Evolutionary conservation across 2,888 invertebrate species (phyloP), one percentile per base, ranked within the genome.

Genomic region (Alloscopus bannaensis): DNA sequence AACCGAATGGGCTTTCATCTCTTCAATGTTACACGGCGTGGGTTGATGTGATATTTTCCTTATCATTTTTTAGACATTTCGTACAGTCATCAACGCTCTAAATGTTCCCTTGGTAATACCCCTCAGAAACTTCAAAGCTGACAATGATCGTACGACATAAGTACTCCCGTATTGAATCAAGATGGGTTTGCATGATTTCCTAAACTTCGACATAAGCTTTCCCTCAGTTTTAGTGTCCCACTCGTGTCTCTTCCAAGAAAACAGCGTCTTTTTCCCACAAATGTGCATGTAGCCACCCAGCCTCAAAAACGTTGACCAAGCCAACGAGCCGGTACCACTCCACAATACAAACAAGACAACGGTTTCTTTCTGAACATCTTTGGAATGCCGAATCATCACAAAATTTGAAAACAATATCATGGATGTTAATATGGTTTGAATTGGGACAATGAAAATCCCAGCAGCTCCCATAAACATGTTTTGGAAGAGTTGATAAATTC

Each of bases 201-300:
- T 69, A 22, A 69, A 69, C 40, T 28, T 69, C n/a, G 18, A 26
- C 42, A 62, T 62, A 8, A 69, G 18, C 16, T 18, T 40, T 57
- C 42, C 57, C 1, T 55, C 42, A 0, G 22, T 3, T 20, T 20
- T 8, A n/a, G 1, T 36, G 0, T 16, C 26, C 68, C 68, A 69
- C 0, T 31, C 1, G 26, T 55, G 57, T 26, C 40, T 55, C 20
- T 69, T 55, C 68, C 68, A 69, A 2, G 68, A 69, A 1, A 11
- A 8, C 18, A 62, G 42, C 11, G 42, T 42, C 13, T 62, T 62
- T 13, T 4, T 16, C 11, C 62, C 62, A 55, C 31, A 40, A 13
- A 20, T 22, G n/a, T 69, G 36, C 1, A 69, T 26, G 18, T 36
- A 40, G 4, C 55, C 68, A n/a, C 55, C 55, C 24, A 69, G n/a